A percentile compares a stretch with the other conserved stretches of the same genome.
Conservation (phyloP, 2,888 invertebrate genomes). For the Suillia variegata region DNA sequence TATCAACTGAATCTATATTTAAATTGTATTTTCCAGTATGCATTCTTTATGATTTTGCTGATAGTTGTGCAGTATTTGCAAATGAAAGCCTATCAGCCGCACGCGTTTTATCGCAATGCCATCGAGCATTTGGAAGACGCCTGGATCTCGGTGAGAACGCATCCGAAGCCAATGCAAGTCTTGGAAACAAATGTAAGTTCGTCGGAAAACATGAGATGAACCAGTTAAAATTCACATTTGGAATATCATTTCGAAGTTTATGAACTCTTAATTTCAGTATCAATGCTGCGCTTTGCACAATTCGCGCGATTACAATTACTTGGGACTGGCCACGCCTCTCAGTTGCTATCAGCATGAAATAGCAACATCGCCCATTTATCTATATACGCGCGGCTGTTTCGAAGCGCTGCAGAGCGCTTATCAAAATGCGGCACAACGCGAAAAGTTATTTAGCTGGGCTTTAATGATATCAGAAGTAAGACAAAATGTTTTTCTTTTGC, state of each 20-base stretch:
- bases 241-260: not conserved
- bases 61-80: slow-evolving; percentile 47
- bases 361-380: slow-evolving; percentile 13
- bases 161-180: slow-evolving; percentile 40
- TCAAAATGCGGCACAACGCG: slow-evolving; percentile 39
- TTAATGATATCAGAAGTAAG: slow-evolving; percentile 32
- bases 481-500: not conserved
- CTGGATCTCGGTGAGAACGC: slow-evolving; percentile 39
- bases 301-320: slow-evolving; percentile 40
- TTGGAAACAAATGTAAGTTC: slow-evolving; percentile 32
- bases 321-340: slow-evolving; percentile 38
- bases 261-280: slow-evolving; percentile 23
- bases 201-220: not conserved
- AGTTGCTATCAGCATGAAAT: slow-evolving; percentile 41
- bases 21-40: slow-evolving; percentile 36
- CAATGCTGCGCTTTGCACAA: slow-evolving; percentile 45
- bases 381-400: slow-evolving; percentile 41
- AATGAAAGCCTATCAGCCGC: slow-evolving; percentile 44
- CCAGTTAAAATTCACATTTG: not conserved
- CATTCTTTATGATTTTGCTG: slow-evolving; percentile 44
- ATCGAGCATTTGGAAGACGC: slow-evolving; percentile 43
- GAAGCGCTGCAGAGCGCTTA: slow-evolving; percentile 37
- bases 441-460: slow-evolving; percentile 43
- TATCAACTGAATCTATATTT: not conserved
- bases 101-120: slow-evolving; percentile 34